phyloP scores from a whole-genome alignment of 2,113 vertebrate genomes.

The Ammodytes dubius region DNA sequence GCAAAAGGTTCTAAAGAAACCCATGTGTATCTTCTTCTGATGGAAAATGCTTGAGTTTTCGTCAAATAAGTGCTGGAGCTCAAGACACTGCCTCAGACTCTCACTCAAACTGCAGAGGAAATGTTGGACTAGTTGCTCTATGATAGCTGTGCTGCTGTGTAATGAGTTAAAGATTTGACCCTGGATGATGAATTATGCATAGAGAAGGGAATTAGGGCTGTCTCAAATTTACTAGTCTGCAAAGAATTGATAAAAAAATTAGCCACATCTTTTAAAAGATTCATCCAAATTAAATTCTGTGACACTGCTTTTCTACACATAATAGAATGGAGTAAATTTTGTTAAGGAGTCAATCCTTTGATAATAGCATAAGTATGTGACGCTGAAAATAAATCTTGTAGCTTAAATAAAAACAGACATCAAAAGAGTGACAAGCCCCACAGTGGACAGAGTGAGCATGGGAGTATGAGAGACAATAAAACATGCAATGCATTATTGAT shows the following conservation, averaged over 20 bases:
- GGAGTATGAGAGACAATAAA: neutral
- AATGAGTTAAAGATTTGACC: constrained; percentile 26
- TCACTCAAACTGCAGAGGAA: constrained; percentile 3
- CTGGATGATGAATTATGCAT: constrained; percentile 15
- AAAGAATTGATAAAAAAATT: no score
- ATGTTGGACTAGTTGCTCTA: constrained; percentile 25
- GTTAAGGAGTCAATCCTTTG: constrained; percentile 15
- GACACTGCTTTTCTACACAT: no score
- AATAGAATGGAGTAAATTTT: no score
- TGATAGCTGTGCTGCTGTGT: constrained; percentile 7
- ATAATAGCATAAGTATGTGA: neutral
- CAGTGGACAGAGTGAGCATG: neutral
- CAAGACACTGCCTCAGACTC: neutral
- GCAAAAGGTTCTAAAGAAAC: neutral
- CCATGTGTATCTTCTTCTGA: neutral
- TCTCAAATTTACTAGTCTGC: neutral
- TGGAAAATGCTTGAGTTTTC: neutral
- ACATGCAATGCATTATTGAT: neutral
- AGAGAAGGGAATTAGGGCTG: neutral
- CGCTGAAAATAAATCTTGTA: neutral
- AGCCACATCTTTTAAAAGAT: no score
- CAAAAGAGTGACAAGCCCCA: neutral
- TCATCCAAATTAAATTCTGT: no score
- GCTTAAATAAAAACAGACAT: neutral
- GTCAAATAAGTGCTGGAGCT: constrained; percentile 10